Evolutionary conservation across 2,797 vertebrate genomes (phyloP).

Genomic region (Salmo trutta): DNA sequence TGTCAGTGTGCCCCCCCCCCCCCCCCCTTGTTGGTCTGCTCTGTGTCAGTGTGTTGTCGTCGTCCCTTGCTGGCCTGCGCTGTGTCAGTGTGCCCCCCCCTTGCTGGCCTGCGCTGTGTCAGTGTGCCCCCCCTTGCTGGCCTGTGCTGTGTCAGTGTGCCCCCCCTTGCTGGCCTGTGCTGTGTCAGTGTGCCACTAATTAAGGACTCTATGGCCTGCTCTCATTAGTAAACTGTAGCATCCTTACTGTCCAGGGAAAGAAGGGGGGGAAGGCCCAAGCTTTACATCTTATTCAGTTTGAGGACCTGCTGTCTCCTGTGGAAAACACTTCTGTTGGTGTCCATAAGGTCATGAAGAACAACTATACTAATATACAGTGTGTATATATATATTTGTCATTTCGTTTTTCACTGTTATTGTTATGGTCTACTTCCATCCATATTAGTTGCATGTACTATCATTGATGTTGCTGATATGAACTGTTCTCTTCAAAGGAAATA

Average conservation of each 20-base stretch:
- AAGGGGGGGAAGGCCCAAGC: constrained; percentile 35
- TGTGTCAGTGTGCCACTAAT: constrained; percentile 73
- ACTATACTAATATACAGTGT: too few relatives aligned
- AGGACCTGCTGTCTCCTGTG: constrained; percentile 35
- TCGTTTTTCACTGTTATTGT: too few relatives aligned
- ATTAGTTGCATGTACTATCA: too few relatives aligned
- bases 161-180: constrained; percentile 38
- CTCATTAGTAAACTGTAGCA: constrained; percentile 75
- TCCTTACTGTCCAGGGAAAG: constrained; percentile 60
- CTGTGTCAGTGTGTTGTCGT: neutral
- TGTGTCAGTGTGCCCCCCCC: constrained; percentile 39
- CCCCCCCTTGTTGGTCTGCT: neutral
- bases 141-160: neutral
- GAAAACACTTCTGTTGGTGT: constrained; percentile 43
- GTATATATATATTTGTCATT: too few relatives aligned
- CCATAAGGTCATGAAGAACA: constrained; percentile 43
- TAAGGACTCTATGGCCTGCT: constrained; percentile 68
- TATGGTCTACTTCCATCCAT: too few relatives aligned
- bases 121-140: constrained; percentile 10
- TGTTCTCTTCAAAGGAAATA: neutral
- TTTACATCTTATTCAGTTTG: constrained; percentile 41
- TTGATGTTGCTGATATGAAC: neutral
- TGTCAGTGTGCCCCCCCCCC: too few relatives aligned
- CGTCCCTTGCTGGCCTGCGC: neutral
- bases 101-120: neutral